Base-by-base conservation (phyloP, 1,140 invertebrate genomes). In the Cotesia vestalis region DNA sequence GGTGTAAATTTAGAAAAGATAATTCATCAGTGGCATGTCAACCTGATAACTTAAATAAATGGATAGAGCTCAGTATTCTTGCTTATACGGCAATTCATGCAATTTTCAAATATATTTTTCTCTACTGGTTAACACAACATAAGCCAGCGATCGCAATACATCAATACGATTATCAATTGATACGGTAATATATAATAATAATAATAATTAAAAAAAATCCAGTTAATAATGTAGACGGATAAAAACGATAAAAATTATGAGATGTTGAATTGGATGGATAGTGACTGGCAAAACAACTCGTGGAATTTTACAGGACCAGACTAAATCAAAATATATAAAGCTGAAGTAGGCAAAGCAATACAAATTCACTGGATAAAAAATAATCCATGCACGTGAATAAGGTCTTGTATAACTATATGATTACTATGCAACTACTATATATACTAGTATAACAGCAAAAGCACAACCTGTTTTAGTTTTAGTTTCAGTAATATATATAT, bases 321-420 rank as follows among this genome's bases (percentile, higher is more conserved):
- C 9, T 55, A 55, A 55, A 55, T 5, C 5, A 14, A 20, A 12
- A 14, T 20, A 40, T 62, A 62, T 35, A 4, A 1, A 34, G 5
- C 27, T 36, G 11, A 36, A 27, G 34, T 62, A 36, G 11, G 27
- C 1, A 34, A 27, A n/a, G 6, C 12, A n/a, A 64, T 35, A 64
- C 62, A 64, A 64, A 64, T 64, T 35, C 62, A 64, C 9, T 34
- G 62, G 62, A 64, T 64, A 64, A 64, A 64, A 64, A 64, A 64
- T 64, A 64, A 64, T 34, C 62, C 62, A 38, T 40, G 35, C 6
- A 35, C 1, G 34, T 20, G 20, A 20, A 20, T 20, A 20, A 20
- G 20, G 20, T 2, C 20, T 20, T 20, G 20, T 20, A 20, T 20
- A 20, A 20, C 20, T 20, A 20, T 20, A 20, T 20, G 20, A 20